phyloP scores from a whole-genome alignment of 2,113 vertebrate genomes.

The Boleophthalmus pectinirostris region DNA sequence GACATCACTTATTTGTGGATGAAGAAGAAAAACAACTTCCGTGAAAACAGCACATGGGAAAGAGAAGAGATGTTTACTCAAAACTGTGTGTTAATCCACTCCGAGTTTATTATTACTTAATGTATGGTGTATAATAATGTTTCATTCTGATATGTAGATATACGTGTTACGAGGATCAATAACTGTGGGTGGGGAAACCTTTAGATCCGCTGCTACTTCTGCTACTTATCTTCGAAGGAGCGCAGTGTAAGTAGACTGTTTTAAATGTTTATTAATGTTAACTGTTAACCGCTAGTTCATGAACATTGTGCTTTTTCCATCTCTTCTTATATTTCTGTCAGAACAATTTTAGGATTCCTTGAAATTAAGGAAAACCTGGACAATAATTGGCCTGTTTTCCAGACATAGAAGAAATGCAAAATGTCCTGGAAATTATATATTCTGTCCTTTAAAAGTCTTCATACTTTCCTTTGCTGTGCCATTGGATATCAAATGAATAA shows the following conservation, averaged over 20 bases:
- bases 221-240: background rate
- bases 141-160: background rate
- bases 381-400: too few relatives aligned
- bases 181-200: background rate
- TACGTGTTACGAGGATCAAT: background rate
- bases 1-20: background rate
- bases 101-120: background rate
- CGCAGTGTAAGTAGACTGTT: background rate
- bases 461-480: too few relatives aligned
- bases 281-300: background rate
- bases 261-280: background rate
- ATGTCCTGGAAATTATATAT: too few relatives aligned
- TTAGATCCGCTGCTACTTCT: background rate
- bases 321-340: too few relatives aligned
- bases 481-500: too few relatives aligned
- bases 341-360: too few relatives aligned
- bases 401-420: too few relatives aligned
- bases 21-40: slow-evolving; percentile 32
- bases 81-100: background rate
- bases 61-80: background rate
- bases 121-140: background rate
- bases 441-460: too few relatives aligned
- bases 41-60: slow-evolving; percentile 19
- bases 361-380: too few relatives aligned
- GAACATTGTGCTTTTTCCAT: background rate